Conservation (phyloP, 2,113 vertebrate species). For the Chaenocephalus aceratus region DNA sequence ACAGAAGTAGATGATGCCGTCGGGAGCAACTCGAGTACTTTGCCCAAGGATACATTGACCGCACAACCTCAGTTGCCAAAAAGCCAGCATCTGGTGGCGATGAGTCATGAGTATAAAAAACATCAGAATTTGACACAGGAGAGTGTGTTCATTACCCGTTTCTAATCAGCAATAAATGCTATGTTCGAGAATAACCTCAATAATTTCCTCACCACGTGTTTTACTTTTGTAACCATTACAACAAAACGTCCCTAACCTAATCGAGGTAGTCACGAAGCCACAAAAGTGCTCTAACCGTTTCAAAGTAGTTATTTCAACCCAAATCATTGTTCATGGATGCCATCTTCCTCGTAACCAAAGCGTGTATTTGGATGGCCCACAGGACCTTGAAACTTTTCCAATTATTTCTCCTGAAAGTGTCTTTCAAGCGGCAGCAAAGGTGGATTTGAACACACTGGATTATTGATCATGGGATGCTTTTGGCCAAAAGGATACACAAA, state of each 20-base stretch:
- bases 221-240: background rate
- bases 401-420: background rate
- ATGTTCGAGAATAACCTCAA: background rate
- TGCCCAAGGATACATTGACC: no score
- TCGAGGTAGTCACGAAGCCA: background rate
- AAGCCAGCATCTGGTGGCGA: no score
- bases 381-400: no score
- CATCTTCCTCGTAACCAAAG: background rate
- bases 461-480: background rate
- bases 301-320: background rate
- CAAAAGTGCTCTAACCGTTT: background rate
- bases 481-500: background rate
- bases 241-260: background rate
- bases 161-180: background rate
- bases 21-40: no score
- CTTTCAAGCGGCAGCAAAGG: background rate
- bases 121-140: no score
- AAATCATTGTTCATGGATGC: background rate
- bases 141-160: background rate
- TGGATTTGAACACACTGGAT: conserved; percentile 1
- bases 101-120: no score
- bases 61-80: no score
- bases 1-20: no score
- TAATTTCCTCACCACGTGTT: background rate
- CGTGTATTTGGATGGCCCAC: background rate